Percentiles rank a stretch among this genome's conserved stretches.
phyloP scores from a whole-genome alignment of 2,888 invertebrate genomes.

The Cotesia congregata region DNA sequence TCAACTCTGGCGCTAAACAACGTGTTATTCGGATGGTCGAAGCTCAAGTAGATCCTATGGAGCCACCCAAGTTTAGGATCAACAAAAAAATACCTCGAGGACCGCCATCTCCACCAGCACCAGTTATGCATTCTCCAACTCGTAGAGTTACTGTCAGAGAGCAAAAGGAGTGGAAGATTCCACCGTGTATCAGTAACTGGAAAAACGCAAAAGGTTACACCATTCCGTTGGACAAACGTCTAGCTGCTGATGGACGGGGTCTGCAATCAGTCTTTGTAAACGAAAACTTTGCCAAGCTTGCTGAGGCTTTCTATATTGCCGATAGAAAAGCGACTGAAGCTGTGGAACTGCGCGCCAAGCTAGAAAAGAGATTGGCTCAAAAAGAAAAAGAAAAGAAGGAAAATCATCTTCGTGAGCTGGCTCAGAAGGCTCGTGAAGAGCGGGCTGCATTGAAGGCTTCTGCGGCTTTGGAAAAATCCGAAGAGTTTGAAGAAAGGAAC shows the following conservation, averaged over 20 bases:
- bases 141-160: slow-evolving; percentile 98
- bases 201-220: slow-evolving; percentile 99
- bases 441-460: slow-evolving; percentile 83
- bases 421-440: slow-evolving; percentile 96
- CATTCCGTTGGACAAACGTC: slow-evolving; percentile 96
- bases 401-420: slow-evolving; percentile 91
- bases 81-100: slow-evolving; percentile 99
- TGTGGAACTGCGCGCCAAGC: slow-evolving; percentile 94
- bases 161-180: slow-evolving; percentile 99
- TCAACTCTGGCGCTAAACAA: slow-evolving; percentile 98
- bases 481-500: slow-evolving; percentile 86
- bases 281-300: slow-evolving; percentile 98
- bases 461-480: slow-evolving; percentile 73
- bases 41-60: slow-evolving; percentile 96
- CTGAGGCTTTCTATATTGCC: slow-evolving; percentile 97
- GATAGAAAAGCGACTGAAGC: slow-evolving; percentile 97
- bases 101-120: slow-evolving; percentile 98
- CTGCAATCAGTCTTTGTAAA: slow-evolving; percentile 98
- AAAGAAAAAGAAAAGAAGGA: slow-evolving; percentile 99
- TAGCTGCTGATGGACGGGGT: slow-evolving; percentile 98
- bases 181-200: slow-evolving; percentile 99
- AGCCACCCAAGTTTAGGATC: slow-evolving; percentile 97
- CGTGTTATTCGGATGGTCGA: slow-evolving; percentile 96
- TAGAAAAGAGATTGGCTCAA: slow-evolving; percentile 96
- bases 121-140: slow-evolving; percentile 98